Conservation (phyloP, 2,888 invertebrate species). For the Sinopyrophorus schimmeli region DNA sequence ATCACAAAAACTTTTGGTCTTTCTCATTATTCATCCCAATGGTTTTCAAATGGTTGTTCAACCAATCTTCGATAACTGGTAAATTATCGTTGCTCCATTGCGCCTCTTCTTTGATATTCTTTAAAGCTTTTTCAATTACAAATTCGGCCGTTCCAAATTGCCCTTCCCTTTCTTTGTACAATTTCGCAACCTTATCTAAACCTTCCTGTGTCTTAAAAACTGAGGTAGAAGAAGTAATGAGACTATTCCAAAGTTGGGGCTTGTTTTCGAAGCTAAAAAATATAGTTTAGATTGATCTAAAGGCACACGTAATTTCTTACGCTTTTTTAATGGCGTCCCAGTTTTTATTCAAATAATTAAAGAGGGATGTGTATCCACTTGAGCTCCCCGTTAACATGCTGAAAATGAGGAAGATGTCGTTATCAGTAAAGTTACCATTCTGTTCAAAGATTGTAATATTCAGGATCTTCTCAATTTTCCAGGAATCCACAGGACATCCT, state of each 20-base stretch:
- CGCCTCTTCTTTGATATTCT: conserved; percentile 73
- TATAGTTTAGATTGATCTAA: no score
- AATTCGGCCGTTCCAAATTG: conserved; percentile 75
- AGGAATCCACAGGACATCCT: conserved; percentile 74
- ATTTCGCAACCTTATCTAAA: conserved; percentile 67
- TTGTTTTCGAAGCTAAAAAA: conserved; percentile 65
- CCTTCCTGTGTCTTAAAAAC: conserved; percentile 77
- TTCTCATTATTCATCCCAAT: conserved; percentile 34
- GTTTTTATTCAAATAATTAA: conserved; percentile 70
- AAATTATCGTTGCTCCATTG: conserved; percentile 77
- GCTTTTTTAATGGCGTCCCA: conserved; percentile 70
- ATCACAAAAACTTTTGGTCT: no score
- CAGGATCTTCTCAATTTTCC: conserved; percentile 68
- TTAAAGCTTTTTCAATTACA: conserved; percentile 72
- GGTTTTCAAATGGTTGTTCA: conserved; percentile 60
- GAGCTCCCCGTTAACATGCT: conserved; percentile 74
- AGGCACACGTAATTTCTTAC: conserved; percentile 53
- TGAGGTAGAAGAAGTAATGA: conserved; percentile 74
- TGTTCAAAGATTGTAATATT: conserved; percentile 71
- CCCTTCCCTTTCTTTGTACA: conserved; percentile 66
- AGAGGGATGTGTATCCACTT: conserved; percentile 72
- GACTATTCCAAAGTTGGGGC: conserved; percentile 75
- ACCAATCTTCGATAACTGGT: conserved; percentile 74
- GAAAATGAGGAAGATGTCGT: conserved; percentile 74
- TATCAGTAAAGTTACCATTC: conserved; percentile 75